These are phyloP conservation scores for Hyperopisus bebe DNA, from an alignment of 2,113 vertebrate genomes.

Conservation along the genomic window DNA sequence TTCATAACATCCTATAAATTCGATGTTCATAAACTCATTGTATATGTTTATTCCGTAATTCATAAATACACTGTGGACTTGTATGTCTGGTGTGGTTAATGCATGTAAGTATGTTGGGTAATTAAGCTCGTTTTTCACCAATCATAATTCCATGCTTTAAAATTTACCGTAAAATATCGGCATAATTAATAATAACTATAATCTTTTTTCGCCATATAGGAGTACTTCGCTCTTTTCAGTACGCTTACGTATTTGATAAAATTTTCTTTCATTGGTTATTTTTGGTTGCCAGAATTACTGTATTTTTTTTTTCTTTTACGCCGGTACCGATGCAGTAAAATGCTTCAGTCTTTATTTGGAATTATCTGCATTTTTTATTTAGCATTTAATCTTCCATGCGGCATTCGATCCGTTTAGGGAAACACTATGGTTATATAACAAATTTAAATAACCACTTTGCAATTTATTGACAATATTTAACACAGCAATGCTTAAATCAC, in stretches of 20 bases:
- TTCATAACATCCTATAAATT: not conserved
- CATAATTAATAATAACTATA: not conserved
- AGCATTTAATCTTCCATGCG: not conserved
- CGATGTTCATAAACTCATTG: not conserved
- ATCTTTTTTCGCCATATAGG: not conserved
- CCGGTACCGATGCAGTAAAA: not conserved
- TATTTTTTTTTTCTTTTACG: not conserved
- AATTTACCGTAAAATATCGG: not conserved
- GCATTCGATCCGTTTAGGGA: not conserved
- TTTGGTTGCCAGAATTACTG: not conserved
- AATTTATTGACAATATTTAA: not conserved
- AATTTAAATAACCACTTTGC: not conserved
- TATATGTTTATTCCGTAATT: not conserved
- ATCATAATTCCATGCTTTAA: not conserved
- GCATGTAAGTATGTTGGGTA: not conserved
- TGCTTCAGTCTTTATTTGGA: not conserved
- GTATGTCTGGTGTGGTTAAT: not conserved
- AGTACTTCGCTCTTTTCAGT: not conserved
- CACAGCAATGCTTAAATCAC: conserved; percentile 6
- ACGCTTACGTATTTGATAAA: not conserved
- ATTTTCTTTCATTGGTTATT: not conserved
- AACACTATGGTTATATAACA: not conserved
- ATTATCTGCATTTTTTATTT: not conserved
- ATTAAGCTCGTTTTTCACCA: not conserved
- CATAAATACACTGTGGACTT: not conserved